Base-by-base conservation (phyloP, 2,797 vertebrate genomes). In the Dipus sagitta region DNA sequence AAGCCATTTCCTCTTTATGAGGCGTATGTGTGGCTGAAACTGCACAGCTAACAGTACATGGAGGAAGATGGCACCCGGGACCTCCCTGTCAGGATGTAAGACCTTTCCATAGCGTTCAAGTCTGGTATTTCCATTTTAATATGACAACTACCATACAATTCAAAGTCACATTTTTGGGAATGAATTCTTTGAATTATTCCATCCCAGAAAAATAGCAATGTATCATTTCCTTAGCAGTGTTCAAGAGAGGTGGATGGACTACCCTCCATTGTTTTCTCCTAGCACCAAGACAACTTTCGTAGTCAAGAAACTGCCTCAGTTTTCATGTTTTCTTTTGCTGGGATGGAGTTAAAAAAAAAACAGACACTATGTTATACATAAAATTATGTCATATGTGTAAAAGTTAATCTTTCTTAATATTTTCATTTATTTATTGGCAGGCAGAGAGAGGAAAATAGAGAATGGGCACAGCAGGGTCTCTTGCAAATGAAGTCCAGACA, bases 81-180 rank as follows among this genome's bases (percentile, higher is more conserved):
- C 9, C 68, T 71, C 34, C 6, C 52, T 38, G 15, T 52, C 64
- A 30, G 13, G 5, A 9, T 20, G 2, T 11, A 80, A 90, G 32
- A 60, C 24, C 2, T 64, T 47, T 58, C 18, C 34, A 34, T 18
- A 68, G 77, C 86, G 67, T 11, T 70, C 77, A 70, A 26, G 34
- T 23, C 21, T 26, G 15, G 2, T 12, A 21, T 67, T 93, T 76
- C 65, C 54, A 86, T 89, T 77, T 91, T 86, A 94, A 68, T 42
- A 18, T 34, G 71, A 70, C 82, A 90, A 60, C 74, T 38, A 7
- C 26, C 17, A 52, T 24, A 32, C 15, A 47, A 65, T 90, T 96
- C 67, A 76, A 79, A 82, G 54, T 94, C 84, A 76, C 32, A 65
- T n/a, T 84, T 81, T 87, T 47, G n/a, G 64, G 85, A 92, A 34